Percentiles rank a stretch among this genome's conserved stretches.
Evolutionary conservation across 2,888 invertebrate genomes (phyloP).

Genomic region (Spicauda simplicius): DNA sequence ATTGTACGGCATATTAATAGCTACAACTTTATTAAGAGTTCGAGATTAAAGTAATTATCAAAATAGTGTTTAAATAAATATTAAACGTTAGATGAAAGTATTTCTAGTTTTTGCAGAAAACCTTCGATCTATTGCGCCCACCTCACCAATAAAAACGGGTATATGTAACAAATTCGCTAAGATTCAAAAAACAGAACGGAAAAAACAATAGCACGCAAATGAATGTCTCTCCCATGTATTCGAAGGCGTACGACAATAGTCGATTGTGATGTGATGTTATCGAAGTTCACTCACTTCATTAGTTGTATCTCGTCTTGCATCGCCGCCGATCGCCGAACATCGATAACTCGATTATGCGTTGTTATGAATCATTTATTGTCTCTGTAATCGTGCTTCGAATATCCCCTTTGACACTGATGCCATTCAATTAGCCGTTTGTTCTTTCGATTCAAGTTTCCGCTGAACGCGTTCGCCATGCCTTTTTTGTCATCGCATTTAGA

Average conservation of each 20-base stretch:
- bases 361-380: constrained; percentile 60
- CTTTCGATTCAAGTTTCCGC: constrained; percentile 10
- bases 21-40: too few relatives aligned
- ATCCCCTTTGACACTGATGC: constrained; percentile 52
- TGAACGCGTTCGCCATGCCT: constrained; percentile 8
- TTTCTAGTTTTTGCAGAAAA: too few relatives aligned
- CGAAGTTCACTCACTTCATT: constrained; percentile 52
- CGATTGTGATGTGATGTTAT: constrained; percentile 50
- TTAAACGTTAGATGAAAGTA: too few relatives aligned
- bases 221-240: constrained; percentile 33
- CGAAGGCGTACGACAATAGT: constrained; percentile 56
- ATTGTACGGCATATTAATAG: too few relatives aligned
- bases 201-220: constrained; percentile 17
- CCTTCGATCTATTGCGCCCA: too few relatives aligned
- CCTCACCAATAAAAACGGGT: too few relatives aligned
- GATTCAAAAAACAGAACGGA: neutral
- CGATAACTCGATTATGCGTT: constrained; percentile 54
- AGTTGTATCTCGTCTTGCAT: constrained; percentile 50
- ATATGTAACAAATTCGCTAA: too few relatives aligned
- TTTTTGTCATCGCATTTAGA: constrained; percentile 25
- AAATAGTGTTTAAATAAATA: too few relatives aligned
- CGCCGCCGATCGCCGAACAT: constrained; percentile 51
- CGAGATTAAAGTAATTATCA: too few relatives aligned
- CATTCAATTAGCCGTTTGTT: constrained; percentile 41
- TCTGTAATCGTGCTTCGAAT: constrained; percentile 57